Conservation (phyloP, 92 coral and sea anemone genomes). For the Porites rus region DNA sequence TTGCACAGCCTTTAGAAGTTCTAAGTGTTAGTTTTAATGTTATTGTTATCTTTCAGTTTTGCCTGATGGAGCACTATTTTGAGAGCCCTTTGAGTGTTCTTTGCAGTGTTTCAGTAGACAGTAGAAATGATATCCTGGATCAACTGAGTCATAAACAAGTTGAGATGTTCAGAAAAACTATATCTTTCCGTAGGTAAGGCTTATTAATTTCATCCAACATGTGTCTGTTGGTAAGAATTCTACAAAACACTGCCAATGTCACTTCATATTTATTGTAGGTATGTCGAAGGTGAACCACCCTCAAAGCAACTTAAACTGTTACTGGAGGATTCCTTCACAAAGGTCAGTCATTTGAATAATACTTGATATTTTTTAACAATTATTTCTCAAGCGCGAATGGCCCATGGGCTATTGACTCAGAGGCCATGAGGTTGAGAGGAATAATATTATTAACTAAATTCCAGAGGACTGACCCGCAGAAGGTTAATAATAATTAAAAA, state of each 20-base stretch:
- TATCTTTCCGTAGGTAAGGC: conserved; percentile 83
- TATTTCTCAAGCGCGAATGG: too few species aligned
- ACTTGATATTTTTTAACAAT: neutral
- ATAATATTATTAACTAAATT: too few species aligned
- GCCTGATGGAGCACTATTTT: conserved; percentile 96
- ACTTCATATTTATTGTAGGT: conserved; percentile 37
- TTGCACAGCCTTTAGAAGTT: neutral
- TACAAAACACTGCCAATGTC: neutral
- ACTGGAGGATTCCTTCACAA: conserved; percentile 69
- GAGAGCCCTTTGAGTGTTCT: conserved; percentile 90
- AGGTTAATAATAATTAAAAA: too few species aligned
- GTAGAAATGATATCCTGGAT: conserved; percentile 51
- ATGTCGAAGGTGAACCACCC: conserved; percentile 75
- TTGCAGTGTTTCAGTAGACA: conserved; percentile 74
- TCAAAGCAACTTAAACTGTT: conserved; percentile 58
- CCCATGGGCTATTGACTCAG: too few species aligned
- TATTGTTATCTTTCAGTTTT: conserved; percentile 68
- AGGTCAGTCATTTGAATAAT: conserved; percentile 19
- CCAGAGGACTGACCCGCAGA: too few species aligned
- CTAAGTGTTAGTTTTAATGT: neutral
- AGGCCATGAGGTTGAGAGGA: too few species aligned
- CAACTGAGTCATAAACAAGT: conserved; percentile 80
- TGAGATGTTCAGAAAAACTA: conserved; percentile 79
- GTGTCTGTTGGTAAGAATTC: too few species aligned
- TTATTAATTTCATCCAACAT: neutral